phyloP scores from a whole-genome alignment of 2,888 invertebrate species.

The Pollenia griseotomentosa region DNA sequence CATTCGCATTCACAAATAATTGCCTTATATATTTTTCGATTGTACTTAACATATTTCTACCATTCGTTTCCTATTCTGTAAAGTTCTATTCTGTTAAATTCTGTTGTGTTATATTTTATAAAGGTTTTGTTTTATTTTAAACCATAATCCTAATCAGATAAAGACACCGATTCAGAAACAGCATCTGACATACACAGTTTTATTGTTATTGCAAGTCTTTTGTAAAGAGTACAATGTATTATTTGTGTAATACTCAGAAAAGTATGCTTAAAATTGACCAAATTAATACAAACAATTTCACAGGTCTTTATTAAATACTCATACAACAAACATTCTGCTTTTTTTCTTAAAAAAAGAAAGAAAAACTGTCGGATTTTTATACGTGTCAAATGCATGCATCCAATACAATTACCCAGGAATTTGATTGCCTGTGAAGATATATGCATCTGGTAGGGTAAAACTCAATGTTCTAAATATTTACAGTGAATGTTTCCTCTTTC shows the following conservation, averaged over 20 bases:
- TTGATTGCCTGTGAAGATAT: constrained; percentile 14
- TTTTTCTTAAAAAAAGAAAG: constrained; percentile 17
- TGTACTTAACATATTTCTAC: constrained; percentile 57
- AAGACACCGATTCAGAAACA: constrained; percentile 57
- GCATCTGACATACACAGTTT: constrained; percentile 53
- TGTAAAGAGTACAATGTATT: constrained; percentile 15
- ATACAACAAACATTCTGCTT: constrained; percentile 31
- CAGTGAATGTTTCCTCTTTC: constrained; percentile 27
- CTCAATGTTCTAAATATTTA: constrained; percentile 50
- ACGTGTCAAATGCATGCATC: constrained; percentile 63
- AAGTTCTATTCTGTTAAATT: neutral
- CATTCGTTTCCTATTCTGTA: constrained; percentile 2
- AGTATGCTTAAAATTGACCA: constrained; percentile 63
- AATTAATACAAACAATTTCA: constrained; percentile 69
- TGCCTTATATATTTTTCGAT: constrained; percentile 69
- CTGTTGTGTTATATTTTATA: neutral
- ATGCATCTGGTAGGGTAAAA: constrained; percentile 57
- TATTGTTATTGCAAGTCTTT: constrained; percentile 35
- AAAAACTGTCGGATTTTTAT: constrained; percentile 47
- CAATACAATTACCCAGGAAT: neutral
- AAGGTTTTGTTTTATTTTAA: constrained; percentile 46
- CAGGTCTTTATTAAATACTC: constrained; percentile 63
- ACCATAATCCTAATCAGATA: constrained; percentile 66
- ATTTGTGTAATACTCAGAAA: neutral
- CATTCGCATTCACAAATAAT: constrained; percentile 65